Conservation (phyloP, 2,888 invertebrate genomes). For the Amblyteles armatorius region DNA sequence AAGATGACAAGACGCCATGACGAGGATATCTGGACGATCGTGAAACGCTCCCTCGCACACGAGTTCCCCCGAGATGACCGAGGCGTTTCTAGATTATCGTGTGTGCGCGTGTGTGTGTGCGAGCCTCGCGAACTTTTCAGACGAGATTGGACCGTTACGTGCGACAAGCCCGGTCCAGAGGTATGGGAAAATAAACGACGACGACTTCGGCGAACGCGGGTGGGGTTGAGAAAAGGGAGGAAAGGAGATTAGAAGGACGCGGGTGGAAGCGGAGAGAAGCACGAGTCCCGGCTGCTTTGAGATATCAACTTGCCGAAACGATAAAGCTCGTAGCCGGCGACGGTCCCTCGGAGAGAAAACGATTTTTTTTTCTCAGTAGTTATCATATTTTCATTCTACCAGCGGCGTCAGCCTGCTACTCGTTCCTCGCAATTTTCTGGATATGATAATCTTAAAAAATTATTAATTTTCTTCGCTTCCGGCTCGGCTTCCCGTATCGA, state of each 20-base stretch:
- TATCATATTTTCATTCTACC: not conserved
- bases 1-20: not conserved
- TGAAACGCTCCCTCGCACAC: not conserved
- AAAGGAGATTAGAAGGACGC: constrained; percentile 1
- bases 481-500: not conserved
- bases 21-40: constrained; percentile 12
- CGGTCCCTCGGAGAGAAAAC: not conserved
- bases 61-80: constrained; percentile 42
- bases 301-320: constrained; percentile 9
- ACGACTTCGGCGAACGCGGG: constrained; percentile 11
- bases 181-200: constrained; percentile 37
- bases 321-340: not conserved
- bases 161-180: constrained; percentile 39
- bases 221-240: constrained; percentile 10
- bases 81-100: constrained; percentile 47
- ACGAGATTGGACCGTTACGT: constrained; percentile 29
- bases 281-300: not conserved
- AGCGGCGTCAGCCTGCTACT: not conserved
- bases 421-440: not conserved
- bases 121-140: constrained; percentile 49
- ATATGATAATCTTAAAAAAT: not conserved
- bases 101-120: not conserved
- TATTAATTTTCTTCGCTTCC: not conserved
- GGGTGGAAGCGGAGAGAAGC: not conserved
- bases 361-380: not conserved